Conservation (phyloP, 2,797 vertebrate genomes). For the Sylvilagus floridanus region DNA sequence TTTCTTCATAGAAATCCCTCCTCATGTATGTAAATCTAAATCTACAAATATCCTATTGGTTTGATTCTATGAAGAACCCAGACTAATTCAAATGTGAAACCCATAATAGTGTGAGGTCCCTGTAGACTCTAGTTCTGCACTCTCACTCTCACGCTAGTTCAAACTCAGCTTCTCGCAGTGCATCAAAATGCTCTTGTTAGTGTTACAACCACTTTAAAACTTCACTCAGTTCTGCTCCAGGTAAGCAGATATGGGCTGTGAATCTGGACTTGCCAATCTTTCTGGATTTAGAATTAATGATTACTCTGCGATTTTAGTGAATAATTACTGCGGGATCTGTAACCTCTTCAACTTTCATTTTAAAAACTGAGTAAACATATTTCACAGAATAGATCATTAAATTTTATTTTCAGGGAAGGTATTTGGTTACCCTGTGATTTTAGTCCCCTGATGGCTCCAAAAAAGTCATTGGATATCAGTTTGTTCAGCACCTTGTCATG, state of each 20-base stretch:
- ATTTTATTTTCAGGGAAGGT: too few species aligned
- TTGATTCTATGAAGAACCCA: neutral
- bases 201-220: neutral
- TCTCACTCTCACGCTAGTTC: neutral
- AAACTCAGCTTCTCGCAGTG: neutral
- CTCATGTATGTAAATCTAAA: neutral
- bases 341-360: too few species aligned
- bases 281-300: neutral
- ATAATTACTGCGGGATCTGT: too few species aligned
- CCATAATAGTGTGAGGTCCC: neutral
- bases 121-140: neutral
- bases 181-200: neutral
- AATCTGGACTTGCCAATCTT: neutral
- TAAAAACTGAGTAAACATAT: too few species aligned
- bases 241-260: neutral
- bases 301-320: neutral
- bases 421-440: neutral
- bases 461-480: neutral
- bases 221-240: neutral
- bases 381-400: too few species aligned
- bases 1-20: neutral
- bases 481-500: neutral
- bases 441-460: neutral
- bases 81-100: neutral
- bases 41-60: neutral